phyloP scores from a whole-genome alignment of 2,113 vertebrate genomes.

The Ranitomeya imitator region DNA sequence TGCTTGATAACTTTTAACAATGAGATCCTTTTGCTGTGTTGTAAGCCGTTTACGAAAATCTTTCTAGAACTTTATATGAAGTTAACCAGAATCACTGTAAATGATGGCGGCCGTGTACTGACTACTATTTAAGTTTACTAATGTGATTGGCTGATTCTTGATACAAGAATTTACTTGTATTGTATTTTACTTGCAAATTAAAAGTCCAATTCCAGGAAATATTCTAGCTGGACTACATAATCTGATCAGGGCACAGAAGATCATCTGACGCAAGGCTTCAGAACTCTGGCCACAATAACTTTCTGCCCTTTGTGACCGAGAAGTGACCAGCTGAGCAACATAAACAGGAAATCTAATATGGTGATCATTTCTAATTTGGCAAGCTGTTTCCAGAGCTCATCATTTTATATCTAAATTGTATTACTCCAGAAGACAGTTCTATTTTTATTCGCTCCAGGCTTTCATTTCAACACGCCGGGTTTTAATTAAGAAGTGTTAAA shows the following conservation, averaged over 20 bases:
- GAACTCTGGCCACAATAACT: not conserved
- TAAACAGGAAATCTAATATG: conserved; percentile 21
- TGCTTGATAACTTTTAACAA: no score
- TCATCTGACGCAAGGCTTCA: no score
- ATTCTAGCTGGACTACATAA: not conserved
- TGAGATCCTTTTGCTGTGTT: no score
- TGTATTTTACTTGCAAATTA: not conserved
- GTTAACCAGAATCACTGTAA: no score
- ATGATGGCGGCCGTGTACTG: no score
- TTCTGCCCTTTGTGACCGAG: not conserved
- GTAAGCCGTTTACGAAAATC: no score
- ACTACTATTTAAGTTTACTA: no score
- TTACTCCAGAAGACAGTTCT: conserved; percentile 19
- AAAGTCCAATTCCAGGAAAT: not conserved
- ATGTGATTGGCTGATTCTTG: no score
- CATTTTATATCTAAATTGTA: conserved; percentile 28
- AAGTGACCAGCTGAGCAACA: conserved; percentile 21
- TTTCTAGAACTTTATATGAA: no score
- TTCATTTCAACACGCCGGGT: conserved; percentile 16
- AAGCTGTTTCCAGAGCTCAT: conserved; percentile 6
- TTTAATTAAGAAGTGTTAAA: conserved; percentile 51
- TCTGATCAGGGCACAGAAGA: not conserved
- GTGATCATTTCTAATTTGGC: conserved; percentile 3
- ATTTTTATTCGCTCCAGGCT: conserved; percentile 9
- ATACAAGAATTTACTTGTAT: no score